Percentiles rank a stretch among this genome's conserved stretches.
Conservation (phyloP, 37 sponge, comb jelly and placozoan genomes). For the Hormiphora californensis region DNA sequence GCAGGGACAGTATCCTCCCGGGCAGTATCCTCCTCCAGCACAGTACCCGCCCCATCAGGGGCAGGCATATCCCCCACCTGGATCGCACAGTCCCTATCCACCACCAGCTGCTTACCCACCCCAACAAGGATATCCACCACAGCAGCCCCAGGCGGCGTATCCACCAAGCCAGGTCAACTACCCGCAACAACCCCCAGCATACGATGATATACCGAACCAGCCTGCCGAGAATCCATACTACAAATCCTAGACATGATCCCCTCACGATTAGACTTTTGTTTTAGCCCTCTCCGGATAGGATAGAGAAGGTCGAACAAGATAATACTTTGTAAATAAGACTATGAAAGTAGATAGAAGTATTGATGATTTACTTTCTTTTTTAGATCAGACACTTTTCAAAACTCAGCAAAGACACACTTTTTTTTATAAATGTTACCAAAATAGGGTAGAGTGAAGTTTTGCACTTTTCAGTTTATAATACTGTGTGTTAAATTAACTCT, state of each 20-base stretch:
- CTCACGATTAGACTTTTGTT: too few species aligned
- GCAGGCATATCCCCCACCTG: not conserved
- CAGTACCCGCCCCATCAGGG: slow-evolving; percentile 16
- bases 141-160: not conserved
- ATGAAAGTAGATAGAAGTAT: too few species aligned
- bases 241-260: not conserved
- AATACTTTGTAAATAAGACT: too few species aligned
- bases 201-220: not conserved
- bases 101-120: not conserved
- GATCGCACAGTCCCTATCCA: not conserved
- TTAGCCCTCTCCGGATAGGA: too few species aligned
- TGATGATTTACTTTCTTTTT: too few species aligned
- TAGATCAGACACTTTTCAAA: too few species aligned
- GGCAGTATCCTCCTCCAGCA: slow-evolving; percentile 1
- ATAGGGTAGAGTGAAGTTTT: too few species aligned
- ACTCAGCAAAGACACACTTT: too few species aligned
- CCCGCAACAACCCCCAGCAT: not conserved
- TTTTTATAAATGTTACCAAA: too few species aligned
- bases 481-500: too few species aligned
- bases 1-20: slow-evolving; percentile 11
- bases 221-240: not conserved
- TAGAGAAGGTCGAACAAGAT: too few species aligned
- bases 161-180: not conserved
- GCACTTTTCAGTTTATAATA: too few species aligned
- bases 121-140: not conserved